A percentile compares a stretch with the other conserved stretches of the same genome.
Evolutionary conservation across 2,888 invertebrate genomes (phyloP).

Genomic region (Celastrina argiolus): DNA sequence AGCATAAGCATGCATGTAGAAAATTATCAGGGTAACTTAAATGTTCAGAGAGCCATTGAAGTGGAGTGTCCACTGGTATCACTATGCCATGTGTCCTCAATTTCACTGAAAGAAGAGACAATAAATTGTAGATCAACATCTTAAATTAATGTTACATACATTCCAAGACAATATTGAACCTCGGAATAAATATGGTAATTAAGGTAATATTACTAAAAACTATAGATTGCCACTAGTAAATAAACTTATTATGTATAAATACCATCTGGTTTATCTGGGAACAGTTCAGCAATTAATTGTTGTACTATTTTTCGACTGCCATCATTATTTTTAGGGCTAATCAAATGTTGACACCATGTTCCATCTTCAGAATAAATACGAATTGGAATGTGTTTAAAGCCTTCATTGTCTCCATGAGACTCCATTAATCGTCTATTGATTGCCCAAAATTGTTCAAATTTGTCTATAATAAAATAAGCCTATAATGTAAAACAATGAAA

Average conservation of each 20-base stretch:
- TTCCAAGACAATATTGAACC: too few relatives aligned
- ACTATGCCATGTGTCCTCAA: conserved; percentile 93
- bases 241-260: too few relatives aligned
- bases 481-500: too few relatives aligned
- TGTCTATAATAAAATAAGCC: conserved; percentile 80
- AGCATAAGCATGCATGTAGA: conserved; percentile 86
- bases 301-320: conserved; percentile 84
- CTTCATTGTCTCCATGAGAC: conserved; percentile 84
- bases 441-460: conserved; percentile 99
- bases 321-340: conserved; percentile 85
- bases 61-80: conserved; percentile 90
- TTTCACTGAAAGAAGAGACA: conserved; percentile 77
- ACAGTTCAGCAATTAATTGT: conserved; percentile 83
- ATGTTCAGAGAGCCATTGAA: conserved; percentile 98
- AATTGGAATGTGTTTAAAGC: conserved; percentile 93
- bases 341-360: conserved; percentile 84
- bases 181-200: too few relatives aligned
- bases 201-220: too few relatives aligned
- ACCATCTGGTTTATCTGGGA: conserved; percentile 77
- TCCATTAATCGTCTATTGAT: conserved; percentile 98
- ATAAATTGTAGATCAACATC: not conserved
- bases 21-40: conserved; percentile 99
- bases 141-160: too few relatives aligned
- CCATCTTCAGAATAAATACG: conserved; percentile 87
- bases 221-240: too few relatives aligned